Evolutionary conservation across 2,888 invertebrate species (phyloP).

Genomic region (Selenia dentaria): DNA sequence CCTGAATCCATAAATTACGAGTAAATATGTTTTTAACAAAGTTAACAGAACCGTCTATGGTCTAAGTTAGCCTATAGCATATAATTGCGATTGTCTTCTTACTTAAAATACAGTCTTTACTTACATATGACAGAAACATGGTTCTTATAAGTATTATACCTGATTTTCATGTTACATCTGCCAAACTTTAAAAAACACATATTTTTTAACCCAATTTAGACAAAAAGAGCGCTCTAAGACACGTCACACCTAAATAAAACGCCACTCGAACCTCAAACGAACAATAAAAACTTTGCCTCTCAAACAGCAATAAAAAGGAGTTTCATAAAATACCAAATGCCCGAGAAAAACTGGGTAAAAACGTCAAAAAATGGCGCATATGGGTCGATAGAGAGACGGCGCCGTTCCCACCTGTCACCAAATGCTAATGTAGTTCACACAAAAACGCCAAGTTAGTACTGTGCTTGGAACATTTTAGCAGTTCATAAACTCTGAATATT

Average conservation of each 20-base stretch:
- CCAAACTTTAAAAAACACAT: no score
- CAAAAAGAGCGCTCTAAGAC: no score
- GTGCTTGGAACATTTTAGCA: conserved; percentile 6
- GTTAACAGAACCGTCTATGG: no score
- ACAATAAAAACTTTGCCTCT: conserved; percentile 41
- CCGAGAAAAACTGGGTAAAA: conserved; percentile 25
- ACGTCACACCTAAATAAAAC: conserved; percentile 24
- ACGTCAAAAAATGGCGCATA: conserved; percentile 29
- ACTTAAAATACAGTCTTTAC: no score
- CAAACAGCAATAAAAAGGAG: conserved; percentile 50
- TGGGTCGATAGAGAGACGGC: conserved; percentile 35
- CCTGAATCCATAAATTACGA: no score
- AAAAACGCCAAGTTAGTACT: conserved; percentile 11
- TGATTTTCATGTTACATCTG: no score
- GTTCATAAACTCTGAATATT: conserved; percentile 2
- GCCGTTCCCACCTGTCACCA: conserved; percentile 69
- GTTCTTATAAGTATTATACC: no score
- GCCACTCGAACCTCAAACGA: conserved; percentile 21
- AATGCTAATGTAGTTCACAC: conserved; percentile 61
- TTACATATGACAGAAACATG: no score
- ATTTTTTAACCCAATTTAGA: no score
- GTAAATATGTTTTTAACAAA: no score
- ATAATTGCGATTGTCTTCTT: no score
- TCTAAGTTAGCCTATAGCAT: no score
- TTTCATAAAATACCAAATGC: conserved; percentile 37